A percentile compares a stretch with the other conserved stretches of the same genome.
Evolutionary conservation across 2,888 invertebrate genomes (phyloP).

Genomic region (Apoda limacodes): DNA sequence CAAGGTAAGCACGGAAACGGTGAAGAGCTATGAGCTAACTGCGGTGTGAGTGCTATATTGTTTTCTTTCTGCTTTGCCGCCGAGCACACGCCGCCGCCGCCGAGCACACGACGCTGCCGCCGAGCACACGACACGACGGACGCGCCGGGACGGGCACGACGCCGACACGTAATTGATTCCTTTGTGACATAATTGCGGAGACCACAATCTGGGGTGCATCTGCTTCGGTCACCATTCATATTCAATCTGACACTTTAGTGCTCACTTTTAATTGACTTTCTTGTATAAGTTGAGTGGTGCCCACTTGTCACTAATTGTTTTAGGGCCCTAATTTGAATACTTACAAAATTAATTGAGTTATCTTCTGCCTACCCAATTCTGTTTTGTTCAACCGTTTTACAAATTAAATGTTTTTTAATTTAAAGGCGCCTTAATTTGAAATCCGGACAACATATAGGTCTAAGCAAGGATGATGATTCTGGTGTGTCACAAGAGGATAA

Average conservation of each 20-base stretch:
- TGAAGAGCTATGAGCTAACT: conserved; percentile 53
- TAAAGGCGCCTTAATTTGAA: too few species aligned
- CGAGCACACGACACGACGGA: conserved; percentile 20
- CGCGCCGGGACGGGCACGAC: conserved; percentile 17
- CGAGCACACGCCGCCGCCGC: conserved; percentile 23
- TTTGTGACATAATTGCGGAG: conserved; percentile 55
- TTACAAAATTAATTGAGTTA: too few species aligned
- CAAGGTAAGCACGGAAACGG: conserved; percentile 39
- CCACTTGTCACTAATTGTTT: conserved; percentile 2
- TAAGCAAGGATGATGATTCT: too few species aligned
- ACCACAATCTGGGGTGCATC: background rate
- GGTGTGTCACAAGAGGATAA: too few species aligned
- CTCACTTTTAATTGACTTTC: conserved; percentile 42
- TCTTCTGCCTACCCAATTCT: too few species aligned
- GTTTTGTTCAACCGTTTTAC: too few species aligned
- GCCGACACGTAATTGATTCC: conserved; percentile 54
- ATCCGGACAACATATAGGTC: too few species aligned
- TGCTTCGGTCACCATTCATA: conserved; percentile 30
- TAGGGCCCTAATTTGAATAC: too few species aligned
- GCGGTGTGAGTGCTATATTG: conserved; percentile 43
- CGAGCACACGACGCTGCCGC: conserved; percentile 29
- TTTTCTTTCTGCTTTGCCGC: conserved; percentile 26
- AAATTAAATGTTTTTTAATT: too few species aligned
- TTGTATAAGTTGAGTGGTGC: too few species aligned
- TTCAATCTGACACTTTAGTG: conserved; percentile 43